phyloP scores from a whole-genome alignment of 2,888 invertebrate species.

The Lutraria lutraria region DNA sequence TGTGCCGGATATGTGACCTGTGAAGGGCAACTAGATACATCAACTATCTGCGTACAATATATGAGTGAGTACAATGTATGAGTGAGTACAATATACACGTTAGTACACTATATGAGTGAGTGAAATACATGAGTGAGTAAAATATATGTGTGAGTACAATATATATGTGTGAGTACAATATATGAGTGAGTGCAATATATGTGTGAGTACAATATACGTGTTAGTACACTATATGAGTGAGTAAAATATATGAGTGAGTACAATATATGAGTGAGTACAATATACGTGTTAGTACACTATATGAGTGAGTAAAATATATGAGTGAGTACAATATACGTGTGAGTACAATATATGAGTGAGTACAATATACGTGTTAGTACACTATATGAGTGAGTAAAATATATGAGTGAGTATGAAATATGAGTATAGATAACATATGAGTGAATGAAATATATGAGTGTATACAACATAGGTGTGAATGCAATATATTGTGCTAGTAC shows the following conservation, averaged over 20 bases:
- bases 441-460: constrained; percentile 29
- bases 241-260: constrained; percentile 12
- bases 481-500: not conserved
- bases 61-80: constrained; percentile 28
- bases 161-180: constrained; percentile 9
- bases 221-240: constrained; percentile 30
- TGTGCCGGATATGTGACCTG: constrained; percentile 96
- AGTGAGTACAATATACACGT: not conserved
- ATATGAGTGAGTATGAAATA: too few species aligned
- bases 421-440: too few species aligned
- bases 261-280: constrained; percentile 38
- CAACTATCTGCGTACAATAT: constrained; percentile 89
- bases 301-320: constrained; percentile 28
- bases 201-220: too few species aligned
- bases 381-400: constrained; percentile 36
- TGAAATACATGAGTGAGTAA: not conserved
- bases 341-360: constrained; percentile 34
- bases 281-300: too few species aligned
- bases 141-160: constrained; percentile 36
- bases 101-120: constrained; percentile 31
- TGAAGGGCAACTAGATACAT: constrained; percentile 93
- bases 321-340: constrained; percentile 21
- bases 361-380: not conserved
- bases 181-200: constrained; percentile 28
- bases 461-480: constrained; percentile 29